These are phyloP conservation scores for Euglossa dilemma DNA, from an alignment of 1,140 invertebrate species.

Conservation along the genomic window DNA sequence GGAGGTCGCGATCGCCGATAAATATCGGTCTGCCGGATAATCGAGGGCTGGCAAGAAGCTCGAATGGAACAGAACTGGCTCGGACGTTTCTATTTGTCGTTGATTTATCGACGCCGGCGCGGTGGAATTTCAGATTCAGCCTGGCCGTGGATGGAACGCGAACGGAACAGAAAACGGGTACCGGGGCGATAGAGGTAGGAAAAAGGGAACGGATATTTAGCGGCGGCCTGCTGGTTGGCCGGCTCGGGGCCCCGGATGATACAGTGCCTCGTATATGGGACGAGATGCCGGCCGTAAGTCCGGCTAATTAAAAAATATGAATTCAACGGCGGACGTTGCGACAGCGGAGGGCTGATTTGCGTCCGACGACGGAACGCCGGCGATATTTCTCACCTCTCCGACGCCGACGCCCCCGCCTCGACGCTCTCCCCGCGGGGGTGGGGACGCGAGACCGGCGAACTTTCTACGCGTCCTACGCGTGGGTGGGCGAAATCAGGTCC, in stretches of 20 bases:
- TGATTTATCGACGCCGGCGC: constrained; percentile 60
- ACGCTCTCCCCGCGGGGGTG: background rate
- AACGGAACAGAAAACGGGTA: constrained; percentile 5
- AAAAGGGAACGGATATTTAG: constrained; percentile 47
- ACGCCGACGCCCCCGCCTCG: background rate
- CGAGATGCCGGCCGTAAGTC: constrained; percentile 41
- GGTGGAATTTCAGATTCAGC: constrained; percentile 62
- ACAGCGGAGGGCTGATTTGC: constrained; percentile 52
- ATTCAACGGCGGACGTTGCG: constrained; percentile 40
- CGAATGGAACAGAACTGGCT: constrained; percentile 12
- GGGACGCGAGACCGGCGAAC: constrained; percentile 21
- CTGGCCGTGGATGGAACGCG: constrained; percentile 8
- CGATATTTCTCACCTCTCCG: constrained; percentile 11
- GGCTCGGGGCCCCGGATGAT: constrained; percentile 34
- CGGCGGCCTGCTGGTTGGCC: background rate
- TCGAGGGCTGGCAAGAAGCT: constrained; percentile 31
- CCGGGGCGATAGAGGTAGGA: constrained; percentile 23
- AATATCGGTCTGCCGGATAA: constrained; percentile 61
- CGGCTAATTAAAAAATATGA: constrained; percentile 69
- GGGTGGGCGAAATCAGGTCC: constrained; percentile 64
- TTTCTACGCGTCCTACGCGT: constrained; percentile 63
- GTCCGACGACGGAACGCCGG: constrained; percentile 9
- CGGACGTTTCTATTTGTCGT: constrained; percentile 65
- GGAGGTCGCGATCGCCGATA: constrained; percentile 51
- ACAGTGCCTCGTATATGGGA: constrained; percentile 42